A percentile compares a stretch with the other conserved stretches of the same genome.
Conservation (phyloP, 2,113 vertebrate genomes). For the Opisthocomus hoazin region DNA sequence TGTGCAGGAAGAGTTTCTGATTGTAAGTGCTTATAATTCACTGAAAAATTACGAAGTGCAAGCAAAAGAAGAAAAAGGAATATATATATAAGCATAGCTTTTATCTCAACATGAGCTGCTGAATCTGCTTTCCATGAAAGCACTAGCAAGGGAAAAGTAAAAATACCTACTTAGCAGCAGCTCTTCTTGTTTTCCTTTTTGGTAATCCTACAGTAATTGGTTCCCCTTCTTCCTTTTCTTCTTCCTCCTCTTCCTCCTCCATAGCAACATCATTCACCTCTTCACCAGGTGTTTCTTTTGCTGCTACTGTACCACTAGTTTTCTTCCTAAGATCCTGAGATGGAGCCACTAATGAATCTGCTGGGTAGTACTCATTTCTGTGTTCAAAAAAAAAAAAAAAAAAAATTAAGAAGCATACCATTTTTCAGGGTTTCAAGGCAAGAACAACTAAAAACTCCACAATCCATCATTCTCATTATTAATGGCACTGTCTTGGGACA, state of each 20-base stretch:
- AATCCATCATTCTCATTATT: background rate
- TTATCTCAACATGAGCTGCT: background rate
- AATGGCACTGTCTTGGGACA: background rate
- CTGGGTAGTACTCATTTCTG: conserved; percentile 91
- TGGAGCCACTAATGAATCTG: conserved; percentile 88
- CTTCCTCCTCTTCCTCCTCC: conserved; percentile 52
- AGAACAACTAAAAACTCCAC: background rate
- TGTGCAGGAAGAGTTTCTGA: background rate
- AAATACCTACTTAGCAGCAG: conserved; percentile 86
- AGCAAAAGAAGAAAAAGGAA: background rate
- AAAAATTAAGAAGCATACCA: background rate
- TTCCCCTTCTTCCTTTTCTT: conserved; percentile 61
- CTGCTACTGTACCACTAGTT: background rate
- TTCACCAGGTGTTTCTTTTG: conserved; percentile 14
- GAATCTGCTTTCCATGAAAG: background rate
- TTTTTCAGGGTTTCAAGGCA: background rate
- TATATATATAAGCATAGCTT: background rate
- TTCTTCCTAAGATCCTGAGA: conserved; percentile 85
- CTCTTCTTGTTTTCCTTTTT: conserved; percentile 82
- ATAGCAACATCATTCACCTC: conserved; percentile 30
- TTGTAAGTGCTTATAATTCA: background rate
- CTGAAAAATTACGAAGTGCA: background rate
- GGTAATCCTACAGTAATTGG: conserved; percentile 39
- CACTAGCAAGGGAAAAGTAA: background rate
- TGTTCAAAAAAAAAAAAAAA: background rate